A percentile compares a stretch with the other conserved stretches of the same genome.
Evolutionary conservation across 2,113 vertebrate genomes (phyloP).

Genomic region (Sinocyclocheilus rhinocerous): DNA sequence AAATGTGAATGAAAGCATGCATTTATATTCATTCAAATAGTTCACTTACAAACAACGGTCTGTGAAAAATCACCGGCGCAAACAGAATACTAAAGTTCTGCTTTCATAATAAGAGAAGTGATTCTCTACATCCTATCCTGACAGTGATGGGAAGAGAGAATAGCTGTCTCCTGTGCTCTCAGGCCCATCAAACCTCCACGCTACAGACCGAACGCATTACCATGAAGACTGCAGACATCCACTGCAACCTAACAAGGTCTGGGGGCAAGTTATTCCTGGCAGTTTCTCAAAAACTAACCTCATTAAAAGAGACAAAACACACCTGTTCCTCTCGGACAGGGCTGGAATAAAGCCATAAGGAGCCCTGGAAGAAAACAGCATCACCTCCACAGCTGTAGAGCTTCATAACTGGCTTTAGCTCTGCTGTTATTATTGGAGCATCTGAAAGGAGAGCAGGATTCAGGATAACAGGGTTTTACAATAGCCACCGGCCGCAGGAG

Average conservation of each 20-base stretch:
- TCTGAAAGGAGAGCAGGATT: constrained; percentile 5
- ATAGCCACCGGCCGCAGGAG: constrained; percentile 2
- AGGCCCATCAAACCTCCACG: not conserved
- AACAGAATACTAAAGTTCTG: not conserved
- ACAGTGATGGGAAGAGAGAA: constrained; percentile 22
- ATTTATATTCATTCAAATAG: not conserved
- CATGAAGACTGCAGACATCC: constrained; percentile 1
- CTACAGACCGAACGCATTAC: not conserved
- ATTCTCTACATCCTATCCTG: not conserved
- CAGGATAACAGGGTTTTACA: not conserved
- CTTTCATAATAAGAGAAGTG: not conserved
- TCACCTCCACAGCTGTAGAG: not conserved
- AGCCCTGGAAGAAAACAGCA: not conserved
- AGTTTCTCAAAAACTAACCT: constrained; percentile 27
- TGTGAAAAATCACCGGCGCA: not conserved
- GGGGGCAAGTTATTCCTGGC: constrained; percentile 4
- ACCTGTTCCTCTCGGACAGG: constrained; percentile 14
- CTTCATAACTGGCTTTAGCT: not conserved
- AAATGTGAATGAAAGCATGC: not conserved
- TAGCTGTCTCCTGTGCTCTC: not conserved
- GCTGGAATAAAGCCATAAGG: constrained; percentile 27
- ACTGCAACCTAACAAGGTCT: constrained; percentile 8
- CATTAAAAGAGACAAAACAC: constrained; percentile 45
- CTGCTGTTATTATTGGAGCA: not conserved
- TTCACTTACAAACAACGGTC: not conserved